phyloP scores from a whole-genome alignment of 2,797 vertebrate genomes.

The Neoniphon sammara region DNA sequence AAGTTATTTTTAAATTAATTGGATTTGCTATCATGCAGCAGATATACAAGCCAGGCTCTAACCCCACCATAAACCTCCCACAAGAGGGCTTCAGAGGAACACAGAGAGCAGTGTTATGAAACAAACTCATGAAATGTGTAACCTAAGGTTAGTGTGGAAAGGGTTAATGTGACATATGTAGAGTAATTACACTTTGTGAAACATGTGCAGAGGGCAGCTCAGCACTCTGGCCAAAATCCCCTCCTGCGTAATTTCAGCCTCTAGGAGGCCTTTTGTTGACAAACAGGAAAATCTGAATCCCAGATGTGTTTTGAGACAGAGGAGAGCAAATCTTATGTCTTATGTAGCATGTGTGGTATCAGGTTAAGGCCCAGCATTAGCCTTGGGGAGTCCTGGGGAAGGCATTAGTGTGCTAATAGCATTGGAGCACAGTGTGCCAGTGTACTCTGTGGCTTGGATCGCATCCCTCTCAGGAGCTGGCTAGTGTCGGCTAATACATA shows the following conservation, averaged over 20 bases:
- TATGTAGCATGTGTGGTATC: conserved; percentile 77
- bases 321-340: conserved; percentile 58
- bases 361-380: conserved; percentile 70
- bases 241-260: conserved; percentile 52
- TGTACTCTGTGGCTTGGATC: conserved; percentile 68
- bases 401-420: conserved; percentile 78
- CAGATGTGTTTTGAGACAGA: conserved; percentile 77
- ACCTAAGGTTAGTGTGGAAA: conserved; percentile 42
- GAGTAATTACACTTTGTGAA: conserved; percentile 43
- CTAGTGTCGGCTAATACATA: conserved; percentile 67
- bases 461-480: conserved; percentile 67
- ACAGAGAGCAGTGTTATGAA: conserved; percentile 35
- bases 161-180: conserved; percentile 65
- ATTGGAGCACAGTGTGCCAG: conserved; percentile 54
- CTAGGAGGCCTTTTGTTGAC: conserved; percentile 77
- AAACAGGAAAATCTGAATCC: conserved; percentile 80
- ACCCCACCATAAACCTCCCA: conserved; percentile 51
- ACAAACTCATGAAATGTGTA: conserved; percentile 42
- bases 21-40: conserved; percentile 47
- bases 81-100: conserved; percentile 55
- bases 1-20: conserved; percentile 17
- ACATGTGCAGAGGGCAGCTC: conserved; percentile 53
- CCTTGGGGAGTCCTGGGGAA: conserved; percentile 78
- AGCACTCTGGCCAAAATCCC: conserved; percentile 47
- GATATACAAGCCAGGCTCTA: conserved; percentile 43